Conservation (phyloP, 2,113 vertebrate genomes). For the Rhinogobius similis region DNA sequence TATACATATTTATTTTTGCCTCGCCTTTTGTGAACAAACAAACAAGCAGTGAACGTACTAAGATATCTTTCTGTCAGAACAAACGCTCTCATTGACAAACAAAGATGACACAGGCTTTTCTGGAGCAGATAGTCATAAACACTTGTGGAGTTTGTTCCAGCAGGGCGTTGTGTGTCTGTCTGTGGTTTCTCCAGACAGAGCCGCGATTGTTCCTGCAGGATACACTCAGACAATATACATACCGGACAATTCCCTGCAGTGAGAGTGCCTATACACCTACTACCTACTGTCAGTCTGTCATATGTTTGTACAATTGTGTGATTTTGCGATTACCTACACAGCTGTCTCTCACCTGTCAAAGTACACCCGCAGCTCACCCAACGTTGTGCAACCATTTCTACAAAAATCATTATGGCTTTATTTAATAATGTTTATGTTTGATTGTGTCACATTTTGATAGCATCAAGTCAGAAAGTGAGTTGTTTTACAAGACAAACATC, state of each 20-base stretch:
- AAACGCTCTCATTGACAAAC: too few relatives aligned
- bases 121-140: conserved; percentile 11
- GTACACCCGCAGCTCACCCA: conserved; percentile 3
- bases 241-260: conserved; percentile 19
- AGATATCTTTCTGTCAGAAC: too few relatives aligned
- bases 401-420: not conserved
- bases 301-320: not conserved
- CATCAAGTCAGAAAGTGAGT: not conserved
- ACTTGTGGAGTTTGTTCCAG: conserved; percentile 32
- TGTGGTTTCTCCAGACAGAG: conserved; percentile 35
- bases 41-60: too few relatives aligned
- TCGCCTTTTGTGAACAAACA: too few relatives aligned
- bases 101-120: conserved; percentile 7
- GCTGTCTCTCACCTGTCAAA: conserved; percentile 16
- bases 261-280: conserved; percentile 3
- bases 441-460: conserved; percentile 13
- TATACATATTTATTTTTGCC: too few relatives aligned
- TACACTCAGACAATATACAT: conserved; percentile 8
- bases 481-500: not conserved
- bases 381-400: not conserved
- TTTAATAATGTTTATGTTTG: not conserved
- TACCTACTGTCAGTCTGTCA: conserved; percentile 5
- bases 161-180: conserved; percentile 27
- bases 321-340: not conserved
- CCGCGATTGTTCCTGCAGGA: conserved; percentile 44